Evolutionary conservation across 2,888 invertebrate genomes (phyloP).

Genomic region (Ophonus ardosiacus): DNA sequence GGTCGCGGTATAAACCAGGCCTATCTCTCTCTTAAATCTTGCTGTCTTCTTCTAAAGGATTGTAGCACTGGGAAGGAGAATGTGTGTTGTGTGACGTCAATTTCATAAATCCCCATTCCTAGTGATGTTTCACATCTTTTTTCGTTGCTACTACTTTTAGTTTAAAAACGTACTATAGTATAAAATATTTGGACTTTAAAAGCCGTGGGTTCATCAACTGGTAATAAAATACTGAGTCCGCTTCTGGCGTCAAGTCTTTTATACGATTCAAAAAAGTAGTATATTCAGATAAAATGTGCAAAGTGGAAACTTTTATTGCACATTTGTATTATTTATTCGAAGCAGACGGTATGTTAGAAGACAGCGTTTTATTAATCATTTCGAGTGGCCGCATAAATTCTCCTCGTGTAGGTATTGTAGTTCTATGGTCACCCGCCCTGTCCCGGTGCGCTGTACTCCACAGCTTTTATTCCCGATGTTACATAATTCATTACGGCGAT

Average conservation of each 20-base stretch:
- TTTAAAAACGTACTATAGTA: too few species aligned
- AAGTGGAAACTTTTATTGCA: conserved; percentile 54
- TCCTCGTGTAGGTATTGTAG: conserved; percentile 36
- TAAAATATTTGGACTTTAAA: neutral
- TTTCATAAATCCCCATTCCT: too few species aligned
- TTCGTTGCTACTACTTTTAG: too few species aligned
- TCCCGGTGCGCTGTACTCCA: neutral
- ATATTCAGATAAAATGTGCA: conserved; percentile 47
- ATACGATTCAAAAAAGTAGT: conserved; percentile 47
- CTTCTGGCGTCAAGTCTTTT: conserved; percentile 21
- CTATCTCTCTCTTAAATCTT: too few species aligned
- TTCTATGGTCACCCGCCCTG: conserved; percentile 23
- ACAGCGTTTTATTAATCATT: conserved; percentile 50
- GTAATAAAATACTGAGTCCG: neutral
- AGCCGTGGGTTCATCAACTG: neutral
- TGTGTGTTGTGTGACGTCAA: too few species aligned
- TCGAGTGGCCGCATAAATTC: conserved; percentile 45
- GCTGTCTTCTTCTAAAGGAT: too few species aligned
- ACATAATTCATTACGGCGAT: conserved; percentile 51
- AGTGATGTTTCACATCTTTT: too few species aligned
- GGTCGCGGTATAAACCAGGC: too few species aligned
- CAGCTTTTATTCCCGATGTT: conserved; percentile 44
- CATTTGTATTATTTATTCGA: conserved; percentile 51
- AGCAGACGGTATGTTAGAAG: conserved; percentile 52
- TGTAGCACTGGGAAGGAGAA: too few species aligned